Evolutionary conservation across 2,797 vertebrate genomes (phyloP).

Genomic region (Hemibagrus guttatus): DNA sequence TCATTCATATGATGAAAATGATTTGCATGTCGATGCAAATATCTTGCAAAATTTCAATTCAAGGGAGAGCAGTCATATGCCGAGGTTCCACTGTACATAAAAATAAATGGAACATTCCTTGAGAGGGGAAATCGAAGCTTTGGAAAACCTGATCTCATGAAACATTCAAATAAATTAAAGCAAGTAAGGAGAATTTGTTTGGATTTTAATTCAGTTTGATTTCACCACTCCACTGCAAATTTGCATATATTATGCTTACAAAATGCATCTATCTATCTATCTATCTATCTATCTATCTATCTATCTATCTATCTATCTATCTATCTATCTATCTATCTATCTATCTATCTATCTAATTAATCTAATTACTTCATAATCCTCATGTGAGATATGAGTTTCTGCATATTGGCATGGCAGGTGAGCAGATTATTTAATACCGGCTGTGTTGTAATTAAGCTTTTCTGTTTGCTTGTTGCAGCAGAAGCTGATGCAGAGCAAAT

Average conservation of each 20-base stretch:
- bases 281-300: not conserved
- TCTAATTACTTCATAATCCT: too few species aligned
- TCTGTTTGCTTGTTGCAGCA: constrained; percentile 24
- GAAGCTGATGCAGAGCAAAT: constrained; percentile 16
- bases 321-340: not conserved
- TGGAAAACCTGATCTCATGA: not conserved
- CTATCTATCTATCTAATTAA: not conserved
- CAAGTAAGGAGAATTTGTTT: not conserved
- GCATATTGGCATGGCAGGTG: constrained; percentile 25
- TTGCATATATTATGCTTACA: not conserved
- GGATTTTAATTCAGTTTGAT: not conserved
- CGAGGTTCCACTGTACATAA: not conserved
- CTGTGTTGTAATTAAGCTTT: constrained; percentile 47
- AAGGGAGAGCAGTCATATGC: too few species aligned
- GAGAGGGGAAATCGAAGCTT: not conserved
- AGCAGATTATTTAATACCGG: constrained; percentile 42
- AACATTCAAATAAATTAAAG: not conserved
- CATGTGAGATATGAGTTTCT: not conserved
- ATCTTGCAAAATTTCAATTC: too few species aligned
- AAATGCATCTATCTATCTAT: not conserved
- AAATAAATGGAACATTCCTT: not conserved
- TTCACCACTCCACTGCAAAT: not conserved
- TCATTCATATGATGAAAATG: too few species aligned
- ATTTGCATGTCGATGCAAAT: too few species aligned
- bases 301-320: not conserved